Evolutionary conservation across 2,113 vertebrate genomes (phyloP).

Genomic region (Cathartes aura): DNA sequence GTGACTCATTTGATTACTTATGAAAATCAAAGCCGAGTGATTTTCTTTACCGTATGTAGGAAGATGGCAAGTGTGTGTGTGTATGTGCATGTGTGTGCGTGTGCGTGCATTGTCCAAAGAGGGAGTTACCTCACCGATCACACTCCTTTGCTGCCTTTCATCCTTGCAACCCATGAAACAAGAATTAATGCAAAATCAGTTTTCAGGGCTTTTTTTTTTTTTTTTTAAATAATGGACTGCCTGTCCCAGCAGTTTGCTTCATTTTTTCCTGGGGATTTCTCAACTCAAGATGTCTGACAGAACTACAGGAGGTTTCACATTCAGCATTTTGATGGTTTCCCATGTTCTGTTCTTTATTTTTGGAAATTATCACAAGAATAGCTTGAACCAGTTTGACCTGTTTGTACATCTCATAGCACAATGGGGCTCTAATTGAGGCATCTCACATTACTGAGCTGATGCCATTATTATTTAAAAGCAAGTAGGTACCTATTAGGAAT

Average conservation of each 20-base stretch:
- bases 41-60: background rate
- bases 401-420: conserved; percentile 43
- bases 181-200: conserved; percentile 19
- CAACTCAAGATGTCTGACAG: background rate
- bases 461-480: conserved; percentile 70
- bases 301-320: background rate
- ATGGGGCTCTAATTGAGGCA: conserved; percentile 45
- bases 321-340: conserved; percentile 7
- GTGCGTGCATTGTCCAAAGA: background rate
- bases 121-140: background rate
- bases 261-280: background rate
- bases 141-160: conserved; percentile 21
- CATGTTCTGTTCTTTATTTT: conserved; percentile 36
- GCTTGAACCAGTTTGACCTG: conserved; percentile 52
- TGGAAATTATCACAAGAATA: conserved; percentile 35
- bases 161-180: background rate
- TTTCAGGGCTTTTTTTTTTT: background rate
- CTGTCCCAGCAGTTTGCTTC: background rate
- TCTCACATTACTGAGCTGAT: conserved; percentile 31
- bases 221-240: background rate
- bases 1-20: conserved; percentile 44
- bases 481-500: conserved; percentile 50
- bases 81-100: background rate
- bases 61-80: background rate
- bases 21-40: conserved; percentile 31